Conservation (phyloP, 2,113 vertebrate species). For the Gnathonemus longibarbis region DNA sequence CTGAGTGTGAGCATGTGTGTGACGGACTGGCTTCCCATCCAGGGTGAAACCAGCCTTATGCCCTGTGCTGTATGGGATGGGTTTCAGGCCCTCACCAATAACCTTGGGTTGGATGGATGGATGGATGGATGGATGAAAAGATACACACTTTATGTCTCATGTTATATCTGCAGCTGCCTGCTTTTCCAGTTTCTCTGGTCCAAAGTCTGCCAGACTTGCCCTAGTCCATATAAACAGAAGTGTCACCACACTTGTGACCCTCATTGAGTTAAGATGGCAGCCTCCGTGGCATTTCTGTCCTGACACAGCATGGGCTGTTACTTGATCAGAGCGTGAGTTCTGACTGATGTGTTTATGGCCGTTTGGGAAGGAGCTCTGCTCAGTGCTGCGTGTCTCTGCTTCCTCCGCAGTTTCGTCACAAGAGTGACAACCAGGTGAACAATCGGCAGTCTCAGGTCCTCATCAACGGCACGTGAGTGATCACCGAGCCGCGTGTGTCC, state of each 20-base stretch:
- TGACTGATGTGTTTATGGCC: background rate
- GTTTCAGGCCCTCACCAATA: background rate
- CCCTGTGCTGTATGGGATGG: background rate
- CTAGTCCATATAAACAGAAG: background rate
- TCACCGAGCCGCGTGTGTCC: background rate
- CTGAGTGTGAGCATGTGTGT: background rate
- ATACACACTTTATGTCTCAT: background rate
- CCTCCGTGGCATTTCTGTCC: background rate
- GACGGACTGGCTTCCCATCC: background rate
- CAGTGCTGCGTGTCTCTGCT: background rate
- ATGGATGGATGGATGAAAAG: background rate
- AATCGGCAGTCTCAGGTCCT: slow-evolving; percentile 93
- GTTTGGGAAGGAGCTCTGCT: background rate
- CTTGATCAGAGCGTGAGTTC: background rate
- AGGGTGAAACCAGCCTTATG: background rate
- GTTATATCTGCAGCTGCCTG: background rate
- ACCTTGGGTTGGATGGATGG: background rate
- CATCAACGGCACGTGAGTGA: slow-evolving; percentile 79
- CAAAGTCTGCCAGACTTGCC: background rate
- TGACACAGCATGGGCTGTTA: background rate
- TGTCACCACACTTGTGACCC: background rate
- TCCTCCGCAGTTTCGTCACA: slow-evolving; percentile 80
- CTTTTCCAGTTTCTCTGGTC: background rate
- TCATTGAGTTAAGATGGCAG: background rate
- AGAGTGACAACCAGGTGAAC: slow-evolving; percentile 95